Percentiles rank a stretch among this genome's conserved stretches.
These are phyloP conservation scores for Drosophila hawaiiensis DNA, from an alignment of 2,888 invertebrate species.

Conservation along the genomic window DNA sequence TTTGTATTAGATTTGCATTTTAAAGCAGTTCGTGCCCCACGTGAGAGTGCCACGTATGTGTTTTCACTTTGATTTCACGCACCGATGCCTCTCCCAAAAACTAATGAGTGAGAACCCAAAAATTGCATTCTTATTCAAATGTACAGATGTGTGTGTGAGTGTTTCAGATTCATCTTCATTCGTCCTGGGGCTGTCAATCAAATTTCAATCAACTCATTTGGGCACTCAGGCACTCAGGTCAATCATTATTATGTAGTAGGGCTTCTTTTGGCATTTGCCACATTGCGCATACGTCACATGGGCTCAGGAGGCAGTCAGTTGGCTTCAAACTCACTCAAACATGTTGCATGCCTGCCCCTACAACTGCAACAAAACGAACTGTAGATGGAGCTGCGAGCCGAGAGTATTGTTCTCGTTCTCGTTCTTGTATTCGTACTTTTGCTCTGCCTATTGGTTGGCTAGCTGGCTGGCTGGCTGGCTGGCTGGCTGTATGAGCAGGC, in stretches of 20 bases:
- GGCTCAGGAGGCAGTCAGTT: not conserved
- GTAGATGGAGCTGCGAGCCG: slow-evolving; percentile 13
- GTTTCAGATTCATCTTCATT: slow-evolving; percentile 53
- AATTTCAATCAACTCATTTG: slow-evolving; percentile 59
- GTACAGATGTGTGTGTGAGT: not conserved
- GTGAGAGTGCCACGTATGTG: slow-evolving; percentile 44
- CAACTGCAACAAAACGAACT: slow-evolving; percentile 50
- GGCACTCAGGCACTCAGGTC: slow-evolving; percentile 15
- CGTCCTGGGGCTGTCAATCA: slow-evolving; percentile 60
- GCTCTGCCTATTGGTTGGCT: slow-evolving; percentile 36
- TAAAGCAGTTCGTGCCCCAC: slow-evolving; percentile 67
- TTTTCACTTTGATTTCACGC: slow-evolving; percentile 69
- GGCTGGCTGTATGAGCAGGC: slow-evolving; percentile 47
- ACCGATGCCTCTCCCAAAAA: slow-evolving; percentile 44
- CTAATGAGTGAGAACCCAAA: slow-evolving; percentile 37
- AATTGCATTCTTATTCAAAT: not conserved
- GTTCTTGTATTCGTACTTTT: slow-evolving; percentile 22
- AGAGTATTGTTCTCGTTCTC: slow-evolving; percentile 1
- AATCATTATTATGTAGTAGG: slow-evolving; percentile 45
- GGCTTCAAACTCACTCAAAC: slow-evolving; percentile 73
- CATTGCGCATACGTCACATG: slow-evolving; percentile 53
- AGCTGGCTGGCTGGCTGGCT: slow-evolving; percentile 52
- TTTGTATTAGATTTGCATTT: slow-evolving; percentile 70
- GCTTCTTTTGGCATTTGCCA: slow-evolving; percentile 14
- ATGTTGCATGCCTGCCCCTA: slow-evolving; percentile 73